These are phyloP conservation scores for Drosophila athabasca DNA, from an alignment of 1,140 invertebrate genomes.

Conservation along the genomic window DNA sequence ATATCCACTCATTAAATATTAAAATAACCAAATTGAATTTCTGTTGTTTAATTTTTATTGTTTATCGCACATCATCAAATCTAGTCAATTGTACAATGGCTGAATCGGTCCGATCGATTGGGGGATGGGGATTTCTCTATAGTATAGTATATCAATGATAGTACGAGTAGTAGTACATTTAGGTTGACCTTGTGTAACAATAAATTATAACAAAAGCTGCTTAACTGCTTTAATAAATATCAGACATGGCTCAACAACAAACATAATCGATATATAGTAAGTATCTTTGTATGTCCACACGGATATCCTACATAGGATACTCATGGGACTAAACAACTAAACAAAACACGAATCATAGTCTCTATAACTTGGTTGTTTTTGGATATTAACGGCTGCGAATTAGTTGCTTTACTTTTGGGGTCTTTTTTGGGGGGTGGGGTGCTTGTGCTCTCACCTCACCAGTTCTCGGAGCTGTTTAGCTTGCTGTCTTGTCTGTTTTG, in stretches of 20 bases:
- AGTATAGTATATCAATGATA: background rate
- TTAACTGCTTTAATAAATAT: slow-evolving; percentile 74
- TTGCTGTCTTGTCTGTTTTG: slow-evolving; percentile 46
- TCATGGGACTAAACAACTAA: slow-evolving; percentile 18
- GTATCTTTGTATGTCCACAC: slow-evolving; percentile 30
- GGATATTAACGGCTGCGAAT: slow-evolving; percentile 57
- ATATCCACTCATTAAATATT: no score
- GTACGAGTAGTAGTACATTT: slow-evolving; percentile 42
- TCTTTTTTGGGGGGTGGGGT: slow-evolving; percentile 27
- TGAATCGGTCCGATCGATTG: slow-evolving; percentile 40
- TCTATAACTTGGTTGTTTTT: slow-evolving; percentile 34
- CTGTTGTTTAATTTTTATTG: slow-evolving; percentile 58
- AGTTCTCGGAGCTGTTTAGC: slow-evolving; percentile 53
- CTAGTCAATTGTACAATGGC: slow-evolving; percentile 60
- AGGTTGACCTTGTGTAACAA: slow-evolving; percentile 63
- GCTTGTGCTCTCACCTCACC: slow-evolving; percentile 58
- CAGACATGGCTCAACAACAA: slow-evolving; percentile 76
- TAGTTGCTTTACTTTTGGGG: slow-evolving; percentile 51
- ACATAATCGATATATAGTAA: slow-evolving; percentile 57
- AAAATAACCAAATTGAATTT: slow-evolving; percentile 15
- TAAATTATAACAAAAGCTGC: slow-evolving; percentile 76
- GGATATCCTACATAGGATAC: slow-evolving; percentile 5
- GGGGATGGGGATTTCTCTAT: background rate
- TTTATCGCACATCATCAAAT: slow-evolving; percentile 56
- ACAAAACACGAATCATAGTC: slow-evolving; percentile 34